Evolutionary conservation across 1,140 invertebrate genomes (phyloP), one percentile per base, ranked within the genome.

Genomic region (Drosophila quadrilineata): DNA sequence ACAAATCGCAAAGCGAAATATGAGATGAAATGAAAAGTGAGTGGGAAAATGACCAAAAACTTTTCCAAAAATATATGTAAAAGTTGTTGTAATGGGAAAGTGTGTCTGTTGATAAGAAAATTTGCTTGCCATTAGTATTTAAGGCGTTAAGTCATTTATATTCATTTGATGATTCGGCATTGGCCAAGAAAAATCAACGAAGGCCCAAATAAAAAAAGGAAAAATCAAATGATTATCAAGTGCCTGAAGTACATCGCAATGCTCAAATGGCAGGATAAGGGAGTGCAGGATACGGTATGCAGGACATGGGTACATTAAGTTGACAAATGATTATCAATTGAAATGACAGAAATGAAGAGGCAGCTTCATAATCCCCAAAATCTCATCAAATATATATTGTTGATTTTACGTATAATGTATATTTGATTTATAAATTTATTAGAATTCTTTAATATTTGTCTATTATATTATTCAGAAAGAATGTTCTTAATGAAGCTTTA

Each of bases 41-140:
- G 64, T 63, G 49, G 36, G 57, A 79, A 60, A 80, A 65, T 65
- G 72, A 63, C 63, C 59, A 73, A 68, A 74, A 79, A 79, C n/a
- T n/a, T n/a, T n/a, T n/a, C n/a, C n/a, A n/a, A n/a, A n/a, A n/a
- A n/a, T n/a, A n/a, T n/a, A n/a, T n/a, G n/a, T n/a, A n/a, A n/a
- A n/a, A n/a, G n/a, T n/a, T n/a, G n/a, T n/a, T n/a, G n/a, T n/a
- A n/a, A n/a, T n/a, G n/a, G n/a, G n/a, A n/a, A n/a, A n/a, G 12
- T 48, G 19, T 63, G 48, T 76, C 38, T 63, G 66, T 71, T 49
- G 82, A 84, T 79, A 77, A 85, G 72, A 68, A 68, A 87, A 87
- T 88, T 87, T 87, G 77, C 75, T 85, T 71, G 64, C 85, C 74
- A 87, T 87, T 88, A 87, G 79, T 85, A 87, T 85, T 85, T 87